Evolutionary conservation across 2,888 invertebrate species (phyloP), one percentile per base, ranked within the genome.

Genomic region (Cordilura impudica): DNA sequence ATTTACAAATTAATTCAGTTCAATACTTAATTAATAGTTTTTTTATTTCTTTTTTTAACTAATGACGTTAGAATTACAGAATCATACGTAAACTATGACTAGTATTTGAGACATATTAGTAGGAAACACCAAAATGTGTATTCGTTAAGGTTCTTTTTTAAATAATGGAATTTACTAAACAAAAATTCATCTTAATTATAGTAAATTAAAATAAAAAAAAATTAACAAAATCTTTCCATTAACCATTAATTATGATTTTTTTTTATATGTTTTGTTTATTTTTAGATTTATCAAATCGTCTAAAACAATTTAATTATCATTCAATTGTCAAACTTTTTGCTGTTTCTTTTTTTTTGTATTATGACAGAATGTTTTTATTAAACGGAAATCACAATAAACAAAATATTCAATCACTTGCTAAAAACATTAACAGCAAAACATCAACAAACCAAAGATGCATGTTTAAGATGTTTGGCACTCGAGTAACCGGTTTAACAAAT

Each of bases 291-390:
- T 39, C 43, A 53, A 65, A 18, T 58, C 43, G 39, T 16, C 8
- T 4, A 12, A 31, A 53, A 7, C 3, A n/a, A 47, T 0, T 54
- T 66, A 14, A 16, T 66, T 54, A 21, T 8, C 45, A 56, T 65
- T 60, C 26, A 43, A 1, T 14, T 49, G 31, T 58, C 16, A 49
- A 12, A 21, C 5, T 49, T 35, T 49, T 49, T 7, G 12, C 35
- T n/a, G n/a, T 39, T 19, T 47, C 1, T 47, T 49, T 18, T 45
- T 18, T 43, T 56, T 73, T 12, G 56, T 56, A 78, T 54, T 66
- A 78, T 74, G 78, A 43, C 78, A 78, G 43, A 18, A 79, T 79
- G 79, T 63, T 63, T 39, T 8, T 45, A 39, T 47, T 67, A 67
- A 43, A 51, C 61, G 56, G 23, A 58, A 74, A 66, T 54, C 60